Evolutionary conservation across 1,140 invertebrate genomes (phyloP).

Genomic region (Trichonephila clavipes): DNA sequence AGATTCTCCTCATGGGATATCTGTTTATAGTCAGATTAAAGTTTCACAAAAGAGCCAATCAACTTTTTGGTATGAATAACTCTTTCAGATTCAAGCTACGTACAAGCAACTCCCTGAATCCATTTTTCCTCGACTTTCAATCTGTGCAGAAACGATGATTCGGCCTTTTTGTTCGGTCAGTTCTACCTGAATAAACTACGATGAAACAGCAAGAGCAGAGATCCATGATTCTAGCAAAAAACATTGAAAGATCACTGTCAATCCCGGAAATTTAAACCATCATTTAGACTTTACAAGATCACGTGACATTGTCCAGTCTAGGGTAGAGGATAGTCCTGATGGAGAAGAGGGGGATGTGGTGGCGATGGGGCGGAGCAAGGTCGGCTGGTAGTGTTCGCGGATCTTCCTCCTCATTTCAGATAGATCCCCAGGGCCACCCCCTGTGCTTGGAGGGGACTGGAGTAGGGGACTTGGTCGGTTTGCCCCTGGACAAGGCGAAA

Average conservation of each 20-base stretch:
- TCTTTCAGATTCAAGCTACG: too few relatives aligned
- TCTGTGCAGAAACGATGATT: too few relatives aligned
- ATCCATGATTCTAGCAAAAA: neutral
- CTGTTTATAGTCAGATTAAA: too few relatives aligned
- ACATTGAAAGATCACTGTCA: neutral
- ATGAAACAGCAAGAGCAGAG: neutral
- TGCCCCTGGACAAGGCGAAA: conserved; percentile 56
- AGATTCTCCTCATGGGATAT: too few relatives aligned
- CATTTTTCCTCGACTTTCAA: too few relatives aligned
- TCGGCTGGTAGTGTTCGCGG: conserved; percentile 16
- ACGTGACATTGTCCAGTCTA: neutral
- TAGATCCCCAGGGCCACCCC: neutral
- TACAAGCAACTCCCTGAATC: too few relatives aligned
- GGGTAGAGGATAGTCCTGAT: neutral
- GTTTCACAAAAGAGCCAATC: too few relatives aligned
- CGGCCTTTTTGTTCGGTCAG: neutral
- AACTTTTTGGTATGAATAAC: too few relatives aligned
- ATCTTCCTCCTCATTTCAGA: conserved; percentile 45
- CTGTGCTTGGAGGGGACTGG: neutral
- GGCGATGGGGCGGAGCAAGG: conserved; percentile 61
- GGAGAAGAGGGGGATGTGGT: neutral
- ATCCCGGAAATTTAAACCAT: neutral
- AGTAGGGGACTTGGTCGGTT: neutral
- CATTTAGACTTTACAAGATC: neutral
- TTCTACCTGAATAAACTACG: neutral